phyloP scores from a whole-genome alignment of 2,113 vertebrate genomes.

The Xyrauchen texanus region DNA sequence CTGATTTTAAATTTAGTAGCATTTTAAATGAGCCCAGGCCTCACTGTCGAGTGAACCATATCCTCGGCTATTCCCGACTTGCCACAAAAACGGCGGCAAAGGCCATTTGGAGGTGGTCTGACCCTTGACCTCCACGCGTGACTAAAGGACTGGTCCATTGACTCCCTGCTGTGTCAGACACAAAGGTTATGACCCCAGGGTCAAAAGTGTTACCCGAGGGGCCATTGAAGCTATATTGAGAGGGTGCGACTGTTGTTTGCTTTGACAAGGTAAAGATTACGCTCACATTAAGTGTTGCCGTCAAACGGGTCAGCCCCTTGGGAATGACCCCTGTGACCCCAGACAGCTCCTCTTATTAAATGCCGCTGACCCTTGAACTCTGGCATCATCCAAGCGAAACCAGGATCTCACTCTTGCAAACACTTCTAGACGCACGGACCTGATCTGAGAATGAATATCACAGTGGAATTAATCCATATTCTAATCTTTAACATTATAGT shows the following conservation, averaged over 20 bases:
- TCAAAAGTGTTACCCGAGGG: slow-evolving; percentile 86
- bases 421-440: slow-evolving; percentile 54
- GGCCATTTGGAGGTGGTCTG: slow-evolving; percentile 63
- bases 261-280: slow-evolving; percentile 93
- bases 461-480: too few species aligned
- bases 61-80: slow-evolving; percentile 13
- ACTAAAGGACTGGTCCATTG: slow-evolving; percentile 89
- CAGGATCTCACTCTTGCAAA: slow-evolving; percentile 54
- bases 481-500: too few species aligned
- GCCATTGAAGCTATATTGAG: slow-evolving; percentile 80
- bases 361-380: slow-evolving; percentile 70
- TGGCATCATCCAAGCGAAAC: slow-evolving; percentile 63
- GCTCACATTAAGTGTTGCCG: slow-evolving; percentile 89
- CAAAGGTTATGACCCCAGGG: slow-evolving; percentile 86
- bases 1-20: too few species aligned
- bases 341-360: slow-evolving; percentile 74
- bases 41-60: background rate
- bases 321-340: slow-evolving; percentile 74
- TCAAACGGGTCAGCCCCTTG: slow-evolving; percentile 84
- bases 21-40: too few species aligned
- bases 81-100: slow-evolving; percentile 49
- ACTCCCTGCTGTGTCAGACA: slow-evolving; percentile 82
- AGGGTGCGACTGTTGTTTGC: slow-evolving; percentile 81
- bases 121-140: slow-evolving; percentile 78
- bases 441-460: background rate